These are phyloP conservation scores for Cactoblastis cactorum DNA, from an alignment of 2,888 invertebrate genomes.

Conservation along the genomic window DNA sequence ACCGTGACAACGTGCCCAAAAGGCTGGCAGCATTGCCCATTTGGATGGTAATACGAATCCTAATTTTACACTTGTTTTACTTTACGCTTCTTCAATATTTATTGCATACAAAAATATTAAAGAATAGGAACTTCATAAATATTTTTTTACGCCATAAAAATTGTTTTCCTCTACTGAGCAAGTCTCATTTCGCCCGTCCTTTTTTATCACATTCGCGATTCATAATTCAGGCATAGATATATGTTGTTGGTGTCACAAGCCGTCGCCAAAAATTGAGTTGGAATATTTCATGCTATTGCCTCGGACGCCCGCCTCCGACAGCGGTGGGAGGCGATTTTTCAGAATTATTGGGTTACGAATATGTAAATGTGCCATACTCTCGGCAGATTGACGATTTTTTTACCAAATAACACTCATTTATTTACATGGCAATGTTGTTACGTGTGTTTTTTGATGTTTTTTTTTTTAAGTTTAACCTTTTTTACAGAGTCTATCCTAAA, in stretches of 20 bases:
- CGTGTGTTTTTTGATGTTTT: background rate
- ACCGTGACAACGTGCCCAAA: no score
- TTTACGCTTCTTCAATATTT: no score
- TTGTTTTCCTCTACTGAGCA: background rate
- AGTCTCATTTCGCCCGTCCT: constrained; percentile 2
- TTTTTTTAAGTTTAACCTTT: no score
- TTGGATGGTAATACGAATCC: no score
- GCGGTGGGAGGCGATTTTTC: constrained; percentile 16
- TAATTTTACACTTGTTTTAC: no score
- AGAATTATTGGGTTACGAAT: constrained; percentile 19
- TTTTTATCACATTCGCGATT: constrained; percentile 15
- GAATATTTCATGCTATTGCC: constrained; percentile 16
- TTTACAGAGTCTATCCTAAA: no score
- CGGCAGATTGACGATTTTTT: background rate
- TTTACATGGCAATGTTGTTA: background rate
- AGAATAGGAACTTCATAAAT: no score
- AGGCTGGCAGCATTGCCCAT: no score
- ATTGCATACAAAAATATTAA: no score
- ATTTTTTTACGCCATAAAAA: background rate
- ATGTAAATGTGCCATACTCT: constrained; percentile 8
- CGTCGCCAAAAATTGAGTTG: constrained; percentile 14
- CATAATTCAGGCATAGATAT: constrained; percentile 13
- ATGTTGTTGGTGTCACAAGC: constrained; percentile 12
- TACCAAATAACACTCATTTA: background rate
- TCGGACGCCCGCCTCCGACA: constrained; percentile 9